Evolutionary conservation across 2,888 invertebrate genomes (phyloP).

Genomic region (Chrysolina haemoptera): DNA sequence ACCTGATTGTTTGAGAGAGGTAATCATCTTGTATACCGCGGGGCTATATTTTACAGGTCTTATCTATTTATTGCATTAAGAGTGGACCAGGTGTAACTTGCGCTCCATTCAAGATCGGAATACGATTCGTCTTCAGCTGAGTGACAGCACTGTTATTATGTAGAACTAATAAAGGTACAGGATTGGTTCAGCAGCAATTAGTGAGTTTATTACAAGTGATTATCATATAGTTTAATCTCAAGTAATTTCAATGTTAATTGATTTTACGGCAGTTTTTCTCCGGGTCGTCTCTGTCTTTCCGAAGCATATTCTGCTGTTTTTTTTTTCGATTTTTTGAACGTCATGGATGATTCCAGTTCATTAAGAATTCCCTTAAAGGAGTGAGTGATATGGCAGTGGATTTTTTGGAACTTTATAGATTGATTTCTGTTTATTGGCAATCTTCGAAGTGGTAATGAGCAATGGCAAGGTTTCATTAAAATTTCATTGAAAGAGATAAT

Average conservation of each 20-base stretch:
- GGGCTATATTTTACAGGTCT: constrained; percentile 65
- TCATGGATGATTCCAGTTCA: constrained; percentile 16
- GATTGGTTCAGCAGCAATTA: constrained; percentile 68
- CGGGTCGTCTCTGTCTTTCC: constrained; percentile 30
- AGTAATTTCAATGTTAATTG: constrained; percentile 68
- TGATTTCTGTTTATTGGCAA: constrained; percentile 9
- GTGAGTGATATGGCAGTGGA: constrained; percentile 9
- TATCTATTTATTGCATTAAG: constrained; percentile 66
- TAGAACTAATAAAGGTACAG: constrained; percentile 65
- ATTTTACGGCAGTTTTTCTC: constrained; percentile 59
- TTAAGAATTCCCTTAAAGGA: constrained; percentile 26
- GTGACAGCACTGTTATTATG: constrained; percentile 61
- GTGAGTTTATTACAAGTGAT: constrained; percentile 68
- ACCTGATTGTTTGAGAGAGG: constrained; percentile 59
- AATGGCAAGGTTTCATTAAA: constrained; percentile 5
- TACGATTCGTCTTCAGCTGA: constrained; percentile 39
- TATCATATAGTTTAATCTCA: constrained; percentile 68
- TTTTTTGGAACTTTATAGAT: constrained; percentile 16
- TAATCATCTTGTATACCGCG: constrained; percentile 60
- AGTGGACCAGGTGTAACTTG: constrained; percentile 51
- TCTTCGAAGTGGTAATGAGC: neutral
- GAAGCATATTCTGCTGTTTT: neutral
- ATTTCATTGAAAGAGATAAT: constrained; percentile 5
- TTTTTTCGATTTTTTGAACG: constrained; percentile 15
- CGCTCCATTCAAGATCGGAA: constrained; percentile 6